Base-by-base conservation (phyloP, 2,113 vertebrate genomes). In the Pantherophis guttatus region DNA sequence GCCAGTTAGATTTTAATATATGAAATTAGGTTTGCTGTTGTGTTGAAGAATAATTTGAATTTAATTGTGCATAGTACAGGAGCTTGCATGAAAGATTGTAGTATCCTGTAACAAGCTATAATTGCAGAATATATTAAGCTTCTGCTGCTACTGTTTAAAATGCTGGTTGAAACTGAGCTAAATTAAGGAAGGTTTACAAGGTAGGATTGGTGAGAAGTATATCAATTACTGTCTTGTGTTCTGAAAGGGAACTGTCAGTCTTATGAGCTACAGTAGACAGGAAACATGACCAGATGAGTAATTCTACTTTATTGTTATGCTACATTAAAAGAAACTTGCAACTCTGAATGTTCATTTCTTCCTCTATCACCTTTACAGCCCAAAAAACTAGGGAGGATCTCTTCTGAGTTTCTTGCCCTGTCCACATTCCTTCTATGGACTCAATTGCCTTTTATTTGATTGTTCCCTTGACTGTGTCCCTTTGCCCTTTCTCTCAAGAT, bases 231-330 rank as follows among this genome's bases (percentile, higher is more conserved):
- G 54, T 65, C 90, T 95, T 81, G 23, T 0, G 0, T 94, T 96
- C 91, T 94, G 94, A 94, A 93, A 96, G 93, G 17, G 7, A 81
- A 81, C 8, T 81, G 33, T 81, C 75, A 81, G 17, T 44, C 15
- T 21, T 44, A 81, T 19, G 33, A 81, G 75, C 17, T 81, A 39
- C 6, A 44, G 33, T 17, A 44, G 75, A 81, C 8, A 81, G 33
- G 75, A 81, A 81, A 44, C 33, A 81, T 21, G 8, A 44, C 17
- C 33, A 81, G 75, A 44, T 81, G 33, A 9, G 75, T 81, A 81
- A 44, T 81, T 81, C 75, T 81, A 44, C 75, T 19, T 81, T 81
- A 9, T 81, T 44, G 33, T 44, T 44, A 44, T 44, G 33, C 33
- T 44, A 81, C 19, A 44, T 81, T 81, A 39, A 44, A 17, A 81